phyloP scores from a whole-genome alignment of 2,888 invertebrate genomes.

The Bombyx huttoni region DNA sequence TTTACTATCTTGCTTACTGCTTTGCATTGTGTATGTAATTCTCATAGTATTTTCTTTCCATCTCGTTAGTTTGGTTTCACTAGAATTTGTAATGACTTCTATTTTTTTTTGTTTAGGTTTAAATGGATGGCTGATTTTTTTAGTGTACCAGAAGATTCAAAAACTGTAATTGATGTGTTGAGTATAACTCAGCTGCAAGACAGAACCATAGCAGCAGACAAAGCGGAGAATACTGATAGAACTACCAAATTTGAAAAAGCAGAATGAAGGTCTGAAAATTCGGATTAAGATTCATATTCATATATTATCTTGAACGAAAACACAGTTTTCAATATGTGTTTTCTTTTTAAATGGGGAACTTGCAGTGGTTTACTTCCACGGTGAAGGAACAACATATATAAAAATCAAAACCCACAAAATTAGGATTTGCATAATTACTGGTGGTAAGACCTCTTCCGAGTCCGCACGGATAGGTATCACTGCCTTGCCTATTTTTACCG shows the following conservation, averaged over 20 bases:
- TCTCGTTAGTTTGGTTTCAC: constrained; percentile 26
- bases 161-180: constrained; percentile 11
- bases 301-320: not conserved
- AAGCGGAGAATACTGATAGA: constrained; percentile 6
- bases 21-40: constrained; percentile 3
- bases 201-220: constrained; percentile 16
- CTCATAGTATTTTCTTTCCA: constrained; percentile 20
- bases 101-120: constrained; percentile 39
- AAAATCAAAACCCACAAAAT: too few species aligned
- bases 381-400: too few species aligned
- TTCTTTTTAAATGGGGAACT: not conserved
- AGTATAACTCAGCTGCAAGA: constrained; percentile 20
- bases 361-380: too few species aligned
- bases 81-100: constrained; percentile 5
- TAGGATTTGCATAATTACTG: too few species aligned
- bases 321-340: not conserved
- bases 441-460: too few species aligned
- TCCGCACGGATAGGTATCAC: too few species aligned
- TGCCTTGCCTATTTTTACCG: too few species aligned
- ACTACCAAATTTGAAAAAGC: constrained; percentile 15
- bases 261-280: constrained; percentile 14
- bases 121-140: constrained; percentile 53
- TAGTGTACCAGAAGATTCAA: constrained; percentile 28
- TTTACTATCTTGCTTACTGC: not conserved
- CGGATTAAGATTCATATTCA: not conserved